Evolutionary conservation across 2,113 vertebrate species (phyloP), one percentile per base, ranked within the genome.

Genomic region (Brachirus orientalis): DNA sequence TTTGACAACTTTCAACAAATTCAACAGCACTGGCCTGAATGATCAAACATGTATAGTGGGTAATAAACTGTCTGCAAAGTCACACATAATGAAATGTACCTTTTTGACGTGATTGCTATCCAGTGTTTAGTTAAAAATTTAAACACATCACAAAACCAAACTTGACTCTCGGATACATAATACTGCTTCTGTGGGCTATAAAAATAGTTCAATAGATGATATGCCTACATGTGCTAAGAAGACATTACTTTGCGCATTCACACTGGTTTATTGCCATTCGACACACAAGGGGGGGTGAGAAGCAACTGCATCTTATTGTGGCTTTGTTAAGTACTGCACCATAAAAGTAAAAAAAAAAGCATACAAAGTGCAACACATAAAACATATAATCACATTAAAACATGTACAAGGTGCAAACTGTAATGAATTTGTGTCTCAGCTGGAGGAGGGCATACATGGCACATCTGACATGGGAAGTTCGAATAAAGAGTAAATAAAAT

Each of bases 21-120:
- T 90, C 85, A 89, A 87, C 86, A 89, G 84, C 86, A 79, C 75
- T 63, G 80, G 89, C 77, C 70, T 75, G 81, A 90, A 86, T 88
- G 82, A 92, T 84, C 86, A 89, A 92, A 90, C 82, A 78, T 84
- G 80, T 83, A 75, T 82, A 86, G 77, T 84, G 80, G 85, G 89
- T 87, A 84, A 85, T 77, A 80, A 88, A 92, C 86, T 79, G 71
- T 91, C 79, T 87, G 88, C 90, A 89, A 47, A 72, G 63, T 90
- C 90, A 94, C 91, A 92, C 90, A 91, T 91, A 92, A 91, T 81
- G 70, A 93, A 90, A 80, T 58, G 52, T 22, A 86, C 81, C 83
- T 88, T 85, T 87, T 85, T 87, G 62, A 81, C 61, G 76, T 68
- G 75, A 84, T 79, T 84, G 79, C 73, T 86, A 69, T 87, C 84